Conservation (phyloP, 2,888 invertebrate species). For the Lasioglossum calceatum region DNA sequence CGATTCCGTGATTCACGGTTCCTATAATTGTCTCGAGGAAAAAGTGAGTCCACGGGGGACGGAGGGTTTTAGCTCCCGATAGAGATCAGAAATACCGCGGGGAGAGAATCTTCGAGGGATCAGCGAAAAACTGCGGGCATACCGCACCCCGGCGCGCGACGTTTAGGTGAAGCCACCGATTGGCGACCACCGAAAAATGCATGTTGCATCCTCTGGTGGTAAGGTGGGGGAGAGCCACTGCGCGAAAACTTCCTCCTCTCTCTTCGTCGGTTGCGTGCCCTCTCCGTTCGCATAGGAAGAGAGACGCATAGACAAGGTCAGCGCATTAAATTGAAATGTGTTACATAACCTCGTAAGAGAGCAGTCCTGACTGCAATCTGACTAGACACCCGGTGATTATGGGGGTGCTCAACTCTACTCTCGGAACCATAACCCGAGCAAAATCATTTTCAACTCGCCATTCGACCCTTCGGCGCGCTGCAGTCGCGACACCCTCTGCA, state of each 20-base stretch:
- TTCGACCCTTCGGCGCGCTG: neutral
- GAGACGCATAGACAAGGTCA: constrained; percentile 82
- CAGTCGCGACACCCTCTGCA: constrained; percentile 9
- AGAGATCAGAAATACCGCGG: neutral
- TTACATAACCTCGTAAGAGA: constrained; percentile 80
- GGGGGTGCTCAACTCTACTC: constrained; percentile 76
- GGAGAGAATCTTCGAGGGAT: neutral
- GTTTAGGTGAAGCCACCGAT: neutral
- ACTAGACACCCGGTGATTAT: constrained; percentile 81
- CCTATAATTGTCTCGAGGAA: constrained; percentile 6
- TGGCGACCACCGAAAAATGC: constrained; percentile 64
- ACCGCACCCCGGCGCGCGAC: constrained; percentile 29
- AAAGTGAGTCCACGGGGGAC: neutral
- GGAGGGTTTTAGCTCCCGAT: neutral
- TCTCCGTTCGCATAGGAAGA: constrained; percentile 76
- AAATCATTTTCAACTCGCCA: neutral
- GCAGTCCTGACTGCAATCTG: constrained; percentile 77
- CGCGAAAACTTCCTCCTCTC: constrained; percentile 67
- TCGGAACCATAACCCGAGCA: neutral
- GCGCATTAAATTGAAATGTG: constrained; percentile 80
- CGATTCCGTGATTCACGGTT: constrained; percentile 8
- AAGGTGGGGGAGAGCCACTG: constrained; percentile 60
- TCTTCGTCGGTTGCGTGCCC: constrained; percentile 54
- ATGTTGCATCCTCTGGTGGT: constrained; percentile 67
- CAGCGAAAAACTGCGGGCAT: constrained; percentile 26